These are phyloP conservation scores for Drosophila sulfurigaster DNA, from an alignment of 1,140 invertebrate genomes.

Conservation along the genomic window DNA sequence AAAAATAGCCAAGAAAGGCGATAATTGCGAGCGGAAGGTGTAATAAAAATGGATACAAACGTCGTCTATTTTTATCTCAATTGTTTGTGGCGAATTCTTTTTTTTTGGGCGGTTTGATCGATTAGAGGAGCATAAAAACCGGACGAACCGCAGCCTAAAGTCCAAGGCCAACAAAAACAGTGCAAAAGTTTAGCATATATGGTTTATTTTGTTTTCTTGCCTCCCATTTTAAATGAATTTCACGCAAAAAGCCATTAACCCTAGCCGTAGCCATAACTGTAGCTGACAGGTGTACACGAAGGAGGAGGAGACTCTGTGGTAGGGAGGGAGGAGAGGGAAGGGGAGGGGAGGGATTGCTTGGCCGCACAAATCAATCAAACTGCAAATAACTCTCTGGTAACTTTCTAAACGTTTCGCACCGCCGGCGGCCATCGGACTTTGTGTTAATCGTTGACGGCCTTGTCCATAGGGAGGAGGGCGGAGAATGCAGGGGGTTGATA, in stretches of 20 bases:
- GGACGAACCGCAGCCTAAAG: slow-evolving; percentile 2
- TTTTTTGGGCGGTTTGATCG: neutral
- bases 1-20: slow-evolving; percentile 64
- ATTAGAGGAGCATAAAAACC: neutral
- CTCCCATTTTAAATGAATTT: neutral
- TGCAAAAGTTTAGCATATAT: neutral
- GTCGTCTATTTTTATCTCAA: slow-evolving; percentile 32
- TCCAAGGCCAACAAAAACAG: slow-evolving; percentile 16
- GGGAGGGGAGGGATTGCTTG: neutral
- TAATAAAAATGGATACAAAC: slow-evolving; percentile 29
- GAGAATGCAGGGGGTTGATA: slow-evolving; percentile 12
- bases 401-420: slow-evolving; percentile 44
- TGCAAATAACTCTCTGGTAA: slow-evolving; percentile 1
- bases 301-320: neutral
- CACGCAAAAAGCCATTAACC: slow-evolving; percentile 35
- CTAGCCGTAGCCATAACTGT: slow-evolving; percentile 4
- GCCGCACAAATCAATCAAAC: slow-evolving; percentile 47
- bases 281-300: slow-evolving; percentile 6
- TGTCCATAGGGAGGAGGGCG: slow-evolving; percentile 41
- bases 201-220: no score
- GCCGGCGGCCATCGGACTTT: neutral
- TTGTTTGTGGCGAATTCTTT: slow-evolving; percentile 5
- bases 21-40: slow-evolving; percentile 50
- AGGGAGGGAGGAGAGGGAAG: neutral
- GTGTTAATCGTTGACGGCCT: slow-evolving; percentile 33